Percentiles rank a stretch among this genome's conserved stretches.
Conservation (phyloP, 2,888 invertebrate species). For the Melieria picta region DNA sequence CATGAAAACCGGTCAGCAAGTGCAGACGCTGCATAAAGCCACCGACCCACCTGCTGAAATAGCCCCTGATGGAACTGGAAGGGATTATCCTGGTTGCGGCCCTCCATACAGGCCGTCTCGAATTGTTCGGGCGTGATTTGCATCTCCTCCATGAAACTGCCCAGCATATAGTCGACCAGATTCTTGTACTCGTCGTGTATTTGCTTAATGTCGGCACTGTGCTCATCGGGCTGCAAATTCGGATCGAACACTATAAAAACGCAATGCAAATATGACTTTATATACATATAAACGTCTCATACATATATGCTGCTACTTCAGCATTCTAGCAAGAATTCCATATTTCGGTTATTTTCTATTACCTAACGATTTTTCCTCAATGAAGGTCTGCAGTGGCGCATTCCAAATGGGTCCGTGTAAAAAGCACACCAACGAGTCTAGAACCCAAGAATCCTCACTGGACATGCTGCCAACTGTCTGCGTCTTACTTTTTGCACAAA, state of each 20-base stretch:
- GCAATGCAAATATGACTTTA: background rate
- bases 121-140: slow-evolving; percentile 89
- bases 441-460: slow-evolving; percentile 86
- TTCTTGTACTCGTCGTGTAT: slow-evolving; percentile 89
- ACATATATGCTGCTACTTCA: background rate
- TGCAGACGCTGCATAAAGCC: background rate
- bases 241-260: slow-evolving; percentile 82
- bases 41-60: slow-evolving; percentile 68
- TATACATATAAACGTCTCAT: background rate
- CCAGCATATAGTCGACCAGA: slow-evolving; percentile 89
- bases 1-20: slow-evolving; percentile 1
- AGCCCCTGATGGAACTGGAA: slow-evolving; percentile 72
- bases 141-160: slow-evolving; percentile 93
- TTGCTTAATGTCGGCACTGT: slow-evolving; percentile 77
- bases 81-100: slow-evolving; percentile 65
- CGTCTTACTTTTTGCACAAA: too few relatives aligned
- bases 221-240: slow-evolving; percentile 72
- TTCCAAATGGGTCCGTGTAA: slow-evolving; percentile 94
- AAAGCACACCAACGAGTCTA: slow-evolving; percentile 90
- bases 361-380: slow-evolving; percentile 93
- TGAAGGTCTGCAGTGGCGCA: slow-evolving; percentile 88
- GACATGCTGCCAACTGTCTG: slow-evolving; percentile 52
- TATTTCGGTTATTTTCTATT: slow-evolving; percentile 57
- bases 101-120: slow-evolving; percentile 77
- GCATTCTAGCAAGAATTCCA: background rate